Conservation (phyloP, 2,113 vertebrate species). For the Coreoperca whiteheadi region DNA sequence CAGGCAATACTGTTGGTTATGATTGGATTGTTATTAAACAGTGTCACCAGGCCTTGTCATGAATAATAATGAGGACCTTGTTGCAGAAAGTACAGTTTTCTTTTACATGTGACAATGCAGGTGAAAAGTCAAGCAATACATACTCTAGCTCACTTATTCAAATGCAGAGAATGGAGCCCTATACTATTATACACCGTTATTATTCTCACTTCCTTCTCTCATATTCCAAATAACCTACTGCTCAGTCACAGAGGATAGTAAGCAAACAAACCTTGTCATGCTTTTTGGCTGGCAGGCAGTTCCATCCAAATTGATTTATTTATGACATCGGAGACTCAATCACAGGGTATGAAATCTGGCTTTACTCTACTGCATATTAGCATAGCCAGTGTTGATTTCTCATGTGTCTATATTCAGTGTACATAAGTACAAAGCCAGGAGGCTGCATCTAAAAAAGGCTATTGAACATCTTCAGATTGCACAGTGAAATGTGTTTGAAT, state of each 20-base stretch:
- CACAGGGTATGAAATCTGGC: slow-evolving; percentile 34
- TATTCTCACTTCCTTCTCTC: neutral
- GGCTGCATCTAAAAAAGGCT: neutral
- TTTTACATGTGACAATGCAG: neutral
- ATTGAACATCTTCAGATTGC: neutral
- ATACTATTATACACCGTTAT: neutral
- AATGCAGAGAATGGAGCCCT: neutral
- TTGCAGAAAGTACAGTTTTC: neutral
- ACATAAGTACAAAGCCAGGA: neutral
- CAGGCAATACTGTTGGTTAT: neutral
- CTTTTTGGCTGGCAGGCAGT: slow-evolving; percentile 8
- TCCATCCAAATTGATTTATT: slow-evolving; percentile 45
- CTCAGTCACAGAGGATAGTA: slow-evolving; percentile 1
- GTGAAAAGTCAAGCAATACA: neutral
- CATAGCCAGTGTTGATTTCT: slow-evolving; percentile 30
- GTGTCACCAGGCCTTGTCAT: neutral
- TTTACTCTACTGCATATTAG: slow-evolving; percentile 3
- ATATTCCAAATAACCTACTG: slow-evolving; percentile 8
- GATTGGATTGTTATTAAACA: neutral
- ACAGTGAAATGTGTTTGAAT: neutral
- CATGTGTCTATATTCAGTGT: neutral
- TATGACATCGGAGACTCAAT: slow-evolving; percentile 33
- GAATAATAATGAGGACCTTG: slow-evolving; percentile 17
- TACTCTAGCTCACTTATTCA: neutral
- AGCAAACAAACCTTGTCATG: slow-evolving; percentile 9